Evolutionary conservation across 2,113 vertebrate genomes (phyloP).

Genomic region (Oncorhynchus kisutch): DNA sequence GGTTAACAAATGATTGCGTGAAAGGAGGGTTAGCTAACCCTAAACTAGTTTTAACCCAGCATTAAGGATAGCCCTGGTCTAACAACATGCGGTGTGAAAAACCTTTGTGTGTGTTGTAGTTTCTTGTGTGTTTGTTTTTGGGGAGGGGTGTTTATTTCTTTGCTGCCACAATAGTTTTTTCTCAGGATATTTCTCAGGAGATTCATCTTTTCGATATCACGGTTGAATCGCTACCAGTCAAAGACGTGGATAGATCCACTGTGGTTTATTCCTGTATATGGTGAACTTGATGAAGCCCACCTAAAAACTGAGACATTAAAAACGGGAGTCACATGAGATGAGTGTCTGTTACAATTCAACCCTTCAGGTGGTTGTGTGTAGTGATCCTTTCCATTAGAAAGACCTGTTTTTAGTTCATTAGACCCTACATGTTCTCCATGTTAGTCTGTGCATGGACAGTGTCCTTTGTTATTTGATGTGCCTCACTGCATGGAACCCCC

Average conservation of each 20-base stretch:
- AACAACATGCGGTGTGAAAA: not conserved
- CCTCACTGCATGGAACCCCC: conserved; percentile 64
- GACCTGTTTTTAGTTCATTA: conserved; percentile 37
- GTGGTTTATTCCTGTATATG: conserved; percentile 43
- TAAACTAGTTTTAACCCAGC: too few relatives aligned
- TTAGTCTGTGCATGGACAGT: conserved; percentile 65
- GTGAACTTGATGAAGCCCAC: conserved; percentile 34
- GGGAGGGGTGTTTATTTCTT: not conserved
- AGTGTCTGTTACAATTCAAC: conserved; percentile 73
- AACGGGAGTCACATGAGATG: conserved; percentile 7
- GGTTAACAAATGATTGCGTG: too few relatives aligned
- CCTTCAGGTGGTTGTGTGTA: conserved; percentile 56
- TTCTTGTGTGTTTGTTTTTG: conserved; percentile 36
- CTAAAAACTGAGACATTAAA: conserved; percentile 42
- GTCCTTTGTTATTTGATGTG: conserved; percentile 51
- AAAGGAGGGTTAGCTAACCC: too few relatives aligned
- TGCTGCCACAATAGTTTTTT: conserved; percentile 10
- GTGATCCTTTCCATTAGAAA: conserved; percentile 50
- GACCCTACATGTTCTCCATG: conserved; percentile 53
- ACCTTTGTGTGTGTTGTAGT: conserved; percentile 37
- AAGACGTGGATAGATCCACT: conserved; percentile 37
- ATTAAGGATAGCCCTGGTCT: not conserved
- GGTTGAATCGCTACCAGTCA: conserved; percentile 74
- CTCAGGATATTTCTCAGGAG: conserved; percentile 43
- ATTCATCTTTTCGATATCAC: conserved; percentile 48